Evolutionary conservation across 2,113 vertebrate species (phyloP).

Genomic region (Carollia perspicillata): DNA sequence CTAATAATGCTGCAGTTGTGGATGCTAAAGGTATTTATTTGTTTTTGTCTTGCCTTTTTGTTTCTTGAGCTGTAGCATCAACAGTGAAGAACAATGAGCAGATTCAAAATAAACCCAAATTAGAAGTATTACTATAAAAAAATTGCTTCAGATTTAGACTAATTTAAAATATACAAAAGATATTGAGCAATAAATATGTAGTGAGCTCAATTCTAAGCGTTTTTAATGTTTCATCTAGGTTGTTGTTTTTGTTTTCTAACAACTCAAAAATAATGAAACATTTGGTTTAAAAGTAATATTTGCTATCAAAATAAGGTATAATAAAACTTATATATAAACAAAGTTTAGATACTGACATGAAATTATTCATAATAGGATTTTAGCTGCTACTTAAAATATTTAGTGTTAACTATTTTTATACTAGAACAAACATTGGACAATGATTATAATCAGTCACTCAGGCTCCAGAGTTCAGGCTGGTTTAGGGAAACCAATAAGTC

Average conservation of each 20-base stretch:
- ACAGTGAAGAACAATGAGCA: neutral
- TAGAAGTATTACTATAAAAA: neutral
- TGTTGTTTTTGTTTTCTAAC: neutral
- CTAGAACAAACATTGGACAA: neutral
- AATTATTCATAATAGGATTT: neutral
- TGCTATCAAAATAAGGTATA: neutral
- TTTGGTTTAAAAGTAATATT: neutral
- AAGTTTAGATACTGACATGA: neutral
- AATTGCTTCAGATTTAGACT: neutral
- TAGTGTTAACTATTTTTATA: neutral
- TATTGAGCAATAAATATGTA: neutral
- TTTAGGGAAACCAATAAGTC: neutral
- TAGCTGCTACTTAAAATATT: neutral
- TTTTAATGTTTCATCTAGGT: neutral
- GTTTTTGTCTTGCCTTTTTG: neutral
- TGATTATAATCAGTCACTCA: neutral
- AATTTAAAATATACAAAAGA: neutral
- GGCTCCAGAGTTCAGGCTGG: neutral
- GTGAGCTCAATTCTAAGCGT: neutral
- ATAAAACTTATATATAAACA: neutral
- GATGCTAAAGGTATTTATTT: neutral
- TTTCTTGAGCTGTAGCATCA: neutral
- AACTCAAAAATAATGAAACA: neutral
- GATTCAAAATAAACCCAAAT: neutral
- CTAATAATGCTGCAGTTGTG: neutral